phyloP scores from a whole-genome alignment of 2,113 vertebrate genomes.

The Motacilla tschutschensis region DNA sequence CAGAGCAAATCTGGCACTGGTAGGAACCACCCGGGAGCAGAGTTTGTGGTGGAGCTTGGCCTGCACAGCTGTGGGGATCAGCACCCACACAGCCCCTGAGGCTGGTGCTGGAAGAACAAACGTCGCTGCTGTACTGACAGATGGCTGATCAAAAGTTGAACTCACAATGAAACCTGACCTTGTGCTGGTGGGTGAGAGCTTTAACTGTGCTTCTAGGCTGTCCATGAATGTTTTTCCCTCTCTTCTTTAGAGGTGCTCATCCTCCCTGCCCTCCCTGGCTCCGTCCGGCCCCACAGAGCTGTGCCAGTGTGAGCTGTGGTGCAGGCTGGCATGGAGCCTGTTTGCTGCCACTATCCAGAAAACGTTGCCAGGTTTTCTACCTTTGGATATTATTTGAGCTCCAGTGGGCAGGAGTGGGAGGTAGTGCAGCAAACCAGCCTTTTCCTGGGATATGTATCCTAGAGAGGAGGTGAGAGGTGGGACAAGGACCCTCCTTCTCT shows the following conservation, averaged over 20 bases:
- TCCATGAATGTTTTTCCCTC: not conserved
- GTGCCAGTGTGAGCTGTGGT: not conserved
- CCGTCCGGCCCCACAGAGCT: fast-evolving
- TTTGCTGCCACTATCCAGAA: not conserved
- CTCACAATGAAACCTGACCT: not conserved
- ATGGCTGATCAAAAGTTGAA: not conserved
- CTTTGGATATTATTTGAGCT: not conserved
- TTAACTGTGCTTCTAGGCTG: not conserved
- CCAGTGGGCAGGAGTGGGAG: not conserved
- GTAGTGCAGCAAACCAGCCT: not conserved
- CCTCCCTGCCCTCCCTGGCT: not conserved
- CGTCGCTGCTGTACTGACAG: not conserved
- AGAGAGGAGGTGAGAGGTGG: not conserved
- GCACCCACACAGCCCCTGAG: not conserved
- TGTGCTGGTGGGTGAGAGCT: not conserved
- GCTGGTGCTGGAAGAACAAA: not conserved
- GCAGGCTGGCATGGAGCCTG: not conserved
- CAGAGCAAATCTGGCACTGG: not conserved
- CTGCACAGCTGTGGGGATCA: not conserved
- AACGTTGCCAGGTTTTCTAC: not conserved
- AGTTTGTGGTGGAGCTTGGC: not conserved
- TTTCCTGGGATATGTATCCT: not conserved
- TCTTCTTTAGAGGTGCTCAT: not conserved
- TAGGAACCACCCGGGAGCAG: not conserved
- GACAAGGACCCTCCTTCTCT: not conserved